Percentiles rank a stretch among this genome's conserved stretches.
Conservation (phyloP, 2,888 invertebrate species). For the Drosophila nigricruria region DNA sequence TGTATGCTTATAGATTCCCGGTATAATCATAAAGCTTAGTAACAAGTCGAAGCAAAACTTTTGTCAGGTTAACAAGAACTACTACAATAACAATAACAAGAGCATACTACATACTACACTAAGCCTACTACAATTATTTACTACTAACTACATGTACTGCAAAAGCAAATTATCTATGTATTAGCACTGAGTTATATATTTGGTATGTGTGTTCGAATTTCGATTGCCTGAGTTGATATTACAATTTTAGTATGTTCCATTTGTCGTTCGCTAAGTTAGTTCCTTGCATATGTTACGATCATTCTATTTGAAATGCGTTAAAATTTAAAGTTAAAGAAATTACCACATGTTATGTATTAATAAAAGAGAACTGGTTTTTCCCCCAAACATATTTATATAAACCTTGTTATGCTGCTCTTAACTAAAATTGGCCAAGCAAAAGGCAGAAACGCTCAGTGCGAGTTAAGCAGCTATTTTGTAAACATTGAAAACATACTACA, state of each 20-base stretch:
- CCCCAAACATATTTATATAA: conserved; percentile 42
- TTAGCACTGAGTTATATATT: conserved; percentile 74
- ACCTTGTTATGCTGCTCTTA: conserved; percentile 37
- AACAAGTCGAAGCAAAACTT: conserved; percentile 56
- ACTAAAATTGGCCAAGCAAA: conserved; percentile 35
- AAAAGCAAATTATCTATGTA: conserved; percentile 46
- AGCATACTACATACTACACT: conserved; percentile 51
- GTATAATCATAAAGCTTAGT: conserved; percentile 56
- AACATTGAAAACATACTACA: conserved; percentile 45
- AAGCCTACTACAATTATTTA: conserved; percentile 54
- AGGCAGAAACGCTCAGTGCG: conserved; percentile 52
- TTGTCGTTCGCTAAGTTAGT: conserved; percentile 54
- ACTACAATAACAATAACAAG: conserved; percentile 52
- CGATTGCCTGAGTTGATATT: conserved; percentile 57
- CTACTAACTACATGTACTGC: conserved; percentile 43
- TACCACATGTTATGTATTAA: conserved; percentile 48
- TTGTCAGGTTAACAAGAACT: conserved; percentile 62
- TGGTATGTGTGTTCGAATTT: conserved; percentile 46
- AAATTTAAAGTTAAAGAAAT: conserved; percentile 42
- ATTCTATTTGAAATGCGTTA: conserved; percentile 32
- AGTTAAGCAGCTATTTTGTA: conserved; percentile 49
- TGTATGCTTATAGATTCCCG: conserved; percentile 59
- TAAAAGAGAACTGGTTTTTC: conserved; percentile 43
- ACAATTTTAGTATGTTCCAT: conserved; percentile 42
- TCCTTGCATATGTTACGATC: conserved; percentile 28